Percentiles rank a stretch among this genome's conserved stretches.
Conservation (phyloP, 2,888 invertebrate species). For the Drosophila macrothrix region DNA sequence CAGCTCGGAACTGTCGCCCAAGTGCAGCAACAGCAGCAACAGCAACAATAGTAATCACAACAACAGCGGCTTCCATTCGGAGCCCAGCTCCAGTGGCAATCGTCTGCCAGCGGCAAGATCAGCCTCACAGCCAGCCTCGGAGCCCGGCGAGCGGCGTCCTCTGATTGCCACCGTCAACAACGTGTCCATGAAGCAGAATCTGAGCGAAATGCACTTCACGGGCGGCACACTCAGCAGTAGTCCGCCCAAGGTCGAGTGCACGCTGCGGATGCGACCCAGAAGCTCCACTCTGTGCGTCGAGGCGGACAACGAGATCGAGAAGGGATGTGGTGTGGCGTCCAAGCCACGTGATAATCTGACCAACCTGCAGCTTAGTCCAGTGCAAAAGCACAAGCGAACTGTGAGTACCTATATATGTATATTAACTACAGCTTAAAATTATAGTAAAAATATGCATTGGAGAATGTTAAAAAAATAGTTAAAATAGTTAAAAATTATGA, state of each 20-base stretch:
- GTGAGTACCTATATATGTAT: conserved; percentile 58
- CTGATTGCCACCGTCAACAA: conserved; percentile 76
- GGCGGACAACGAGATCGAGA: conserved; percentile 24
- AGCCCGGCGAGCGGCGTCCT: conserved; percentile 41
- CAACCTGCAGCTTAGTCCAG: conserved; percentile 79
- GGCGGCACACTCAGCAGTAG: conserved; percentile 57
- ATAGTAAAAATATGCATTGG: neutral
- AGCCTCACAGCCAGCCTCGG: conserved; percentile 50
- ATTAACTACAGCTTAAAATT: neutral
- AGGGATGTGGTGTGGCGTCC: conserved; percentile 1
- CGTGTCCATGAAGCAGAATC: conserved; percentile 83
- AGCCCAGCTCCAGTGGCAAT: conserved; percentile 52
- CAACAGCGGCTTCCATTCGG: conserved; percentile 58
- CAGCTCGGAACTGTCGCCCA: conserved; percentile 71
- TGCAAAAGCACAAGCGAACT: conserved; percentile 75
- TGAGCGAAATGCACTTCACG: conserved; percentile 82
- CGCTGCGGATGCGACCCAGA: conserved; percentile 76
- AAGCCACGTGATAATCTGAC: conserved; percentile 55
- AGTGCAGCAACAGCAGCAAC: conserved; percentile 28
- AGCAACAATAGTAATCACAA: conserved; percentile 14
- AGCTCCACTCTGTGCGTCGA: conserved; percentile 81
- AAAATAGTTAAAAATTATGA: neutral
- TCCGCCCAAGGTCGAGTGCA: conserved; percentile 75
- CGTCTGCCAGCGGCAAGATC: conserved; percentile 34
- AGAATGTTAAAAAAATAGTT: neutral